Base-by-base conservation (phyloP, 92 coral and sea anemone genomes). In the Parazoanthus darwini region DNA sequence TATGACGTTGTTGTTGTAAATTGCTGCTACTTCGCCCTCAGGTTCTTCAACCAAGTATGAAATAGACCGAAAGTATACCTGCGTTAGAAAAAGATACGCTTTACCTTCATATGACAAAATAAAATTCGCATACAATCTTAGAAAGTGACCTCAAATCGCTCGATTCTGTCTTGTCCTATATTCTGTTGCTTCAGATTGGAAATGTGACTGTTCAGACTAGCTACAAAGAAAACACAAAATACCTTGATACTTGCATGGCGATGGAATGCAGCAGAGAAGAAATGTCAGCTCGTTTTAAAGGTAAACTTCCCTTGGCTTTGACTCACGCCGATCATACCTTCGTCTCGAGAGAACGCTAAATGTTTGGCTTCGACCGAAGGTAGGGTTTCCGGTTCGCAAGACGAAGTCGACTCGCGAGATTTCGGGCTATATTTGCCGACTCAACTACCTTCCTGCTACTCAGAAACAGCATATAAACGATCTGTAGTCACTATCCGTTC, bases 231-330 rank as follows among this genome's bases (percentile, higher is more conserved):
- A 44, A 84, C 15, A 84, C 22, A 25, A 84, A 70, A 46, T 84
- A 84, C 87, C 87, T 84, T 70, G 87, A 84, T 84, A 84, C 87
- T 84, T 84, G 87, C 87, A 84, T 84, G 68, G 65, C 87, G 66
- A 71, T 84, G 87, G 75, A 70, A 74, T 39, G 38, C 87, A 71
- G 23, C 35, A 68, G 79, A 71, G 65, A 84, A 46, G 79, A 84
- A 84, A 43, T 46, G 79, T 71, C 58, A 70, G 42, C 67, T 70
- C 9, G 37, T 46, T 50, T 48, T 70, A 16, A 50, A 84, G 44
- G 44, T 33, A 84, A 70, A 71, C 8, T 84, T 84, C 44, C 66
- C 26, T 48, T 72, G 11, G 67, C 16, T 74, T 46, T 33, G 26
- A 22, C 58, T 44, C 87, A 33, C 79, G 63, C 63, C 78, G 87